Conservation (phyloP, 2,797 vertebrate genomes). For the Sebastes hopkinsi region DNA sequence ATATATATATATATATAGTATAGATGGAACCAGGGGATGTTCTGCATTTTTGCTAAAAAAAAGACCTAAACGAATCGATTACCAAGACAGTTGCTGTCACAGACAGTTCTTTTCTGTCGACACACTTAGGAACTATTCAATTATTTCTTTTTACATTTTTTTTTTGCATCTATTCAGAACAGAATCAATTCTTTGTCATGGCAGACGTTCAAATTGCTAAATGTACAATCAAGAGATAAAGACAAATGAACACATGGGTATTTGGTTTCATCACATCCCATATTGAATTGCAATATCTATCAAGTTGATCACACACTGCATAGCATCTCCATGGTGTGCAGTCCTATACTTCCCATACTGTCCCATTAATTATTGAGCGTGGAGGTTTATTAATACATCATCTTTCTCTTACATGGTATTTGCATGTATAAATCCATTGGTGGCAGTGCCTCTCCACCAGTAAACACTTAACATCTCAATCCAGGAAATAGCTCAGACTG, state of each 20-base stretch:
- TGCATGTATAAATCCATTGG: constrained; percentile 17
- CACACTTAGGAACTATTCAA: not conserved
- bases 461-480: constrained; percentile 48
- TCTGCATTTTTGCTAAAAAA: too few relatives aligned
- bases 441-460: constrained; percentile 2
- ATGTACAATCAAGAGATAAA: not conserved
- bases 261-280: not conserved
- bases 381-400: not conserved
- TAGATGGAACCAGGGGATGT: too few relatives aligned
- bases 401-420: not conserved
- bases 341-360: not conserved
- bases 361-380: not conserved
- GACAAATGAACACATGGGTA: not conserved
- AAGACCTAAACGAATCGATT: too few relatives aligned
- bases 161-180: not conserved
- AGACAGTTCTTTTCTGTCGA: too few relatives aligned
- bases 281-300: not conserved
- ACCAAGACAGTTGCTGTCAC: too few relatives aligned
- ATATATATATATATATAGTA: too few relatives aligned
- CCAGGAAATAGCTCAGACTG: constrained; percentile 42
- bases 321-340: not conserved
- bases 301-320: too few relatives aligned
- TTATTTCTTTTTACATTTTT: not conserved
- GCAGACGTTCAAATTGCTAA: not conserved
- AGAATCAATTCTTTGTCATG: not conserved